Evolutionary conservation across 53 echinoderm and acorn worm genomes (phyloP), one percentile per base, ranked within the genome.

Genomic region (Crossaster papposus): DNA sequence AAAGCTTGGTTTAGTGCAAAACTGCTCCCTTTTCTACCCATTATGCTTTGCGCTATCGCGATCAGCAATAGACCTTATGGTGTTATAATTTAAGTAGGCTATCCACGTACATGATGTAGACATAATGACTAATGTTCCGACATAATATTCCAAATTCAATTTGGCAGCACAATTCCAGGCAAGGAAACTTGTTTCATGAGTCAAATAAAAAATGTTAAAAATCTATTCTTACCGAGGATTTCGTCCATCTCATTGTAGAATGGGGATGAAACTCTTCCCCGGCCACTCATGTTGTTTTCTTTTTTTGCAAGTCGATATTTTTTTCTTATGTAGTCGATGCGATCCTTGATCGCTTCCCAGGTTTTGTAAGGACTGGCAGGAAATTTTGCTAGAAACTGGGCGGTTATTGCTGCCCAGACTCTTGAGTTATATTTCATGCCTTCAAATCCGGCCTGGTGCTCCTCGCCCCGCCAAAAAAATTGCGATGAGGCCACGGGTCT

Each of bases 161-260:
- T 38, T 38, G 38, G 38, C 38, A 38, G 15, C 62, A 22, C 17
- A 62, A n/a, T n/a, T n/a, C n/a, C n/a, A n/a, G n/a, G n/a, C n/a
- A n/a, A n/a, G n/a, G n/a, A n/a, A n/a, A n/a, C n/a, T n/a, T n/a
- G 3, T 15, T 22, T 62, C 62, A 62, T 62, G 62, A 18, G n/a
- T n/a, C 62, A 15, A 18, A 1, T 2, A 15, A 20, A 20, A 62
- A 62, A 62, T 14, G 17, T 11, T 9, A 62, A 1, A 0, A 62
- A 44, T n/a, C n/a, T 29, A 29, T 26, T 29, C 76, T 76, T 76
- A 36, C 76, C 76, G 37, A 76, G 2, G 14, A 76, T 76, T 34
- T 76, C 76, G 17, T 76, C 76, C 76, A 76, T 76, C 13, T 76
- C 12, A 76, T 33, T 36, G 30, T 79, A 79, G 79, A 79, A 79